Conservation (phyloP, 1,140 invertebrate species). For the Aphelinus atriplicis region DNA sequence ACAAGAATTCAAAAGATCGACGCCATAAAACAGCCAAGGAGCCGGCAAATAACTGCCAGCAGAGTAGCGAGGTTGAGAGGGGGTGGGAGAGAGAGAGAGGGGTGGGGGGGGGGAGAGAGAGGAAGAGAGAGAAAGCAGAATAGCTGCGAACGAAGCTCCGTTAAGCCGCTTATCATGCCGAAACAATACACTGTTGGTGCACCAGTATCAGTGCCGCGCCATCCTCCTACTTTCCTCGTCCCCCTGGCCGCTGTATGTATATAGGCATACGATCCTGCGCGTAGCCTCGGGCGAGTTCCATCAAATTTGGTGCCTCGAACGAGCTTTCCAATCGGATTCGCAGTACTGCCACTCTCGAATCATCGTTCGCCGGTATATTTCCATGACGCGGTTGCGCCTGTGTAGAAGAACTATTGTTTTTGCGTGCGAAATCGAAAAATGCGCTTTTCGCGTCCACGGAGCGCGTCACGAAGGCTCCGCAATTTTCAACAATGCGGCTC, state of each 20-base stretch:
- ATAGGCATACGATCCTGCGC: slow-evolving; percentile 14
- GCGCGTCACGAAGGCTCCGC: too few relatives aligned
- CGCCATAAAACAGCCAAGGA: too few relatives aligned
- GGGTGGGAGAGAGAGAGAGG: neutral
- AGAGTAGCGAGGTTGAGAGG: too few relatives aligned
- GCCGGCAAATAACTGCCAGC: too few relatives aligned
- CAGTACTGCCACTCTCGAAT: neutral
- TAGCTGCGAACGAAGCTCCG: slow-evolving; percentile 60
- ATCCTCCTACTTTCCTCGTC: slow-evolving; percentile 20
- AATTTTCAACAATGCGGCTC: too few relatives aligned
- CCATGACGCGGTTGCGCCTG: neutral
- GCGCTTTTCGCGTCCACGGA: too few relatives aligned
- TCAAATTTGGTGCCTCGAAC: slow-evolving; percentile 56
- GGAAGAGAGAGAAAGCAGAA: slow-evolving; percentile 16
- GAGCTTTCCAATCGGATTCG: slow-evolving; percentile 51
- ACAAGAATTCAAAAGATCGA: too few relatives aligned
- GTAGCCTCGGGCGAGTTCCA: slow-evolving; percentile 48
- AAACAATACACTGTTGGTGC: slow-evolving; percentile 67
- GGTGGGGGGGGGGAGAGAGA: slow-evolving; percentile 6
- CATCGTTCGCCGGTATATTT: neutral
- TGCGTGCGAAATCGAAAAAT: too few relatives aligned
- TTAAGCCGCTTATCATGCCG: slow-evolving; percentile 68
- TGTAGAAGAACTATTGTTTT: too few relatives aligned
- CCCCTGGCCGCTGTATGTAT: neutral
- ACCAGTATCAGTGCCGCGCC: slow-evolving; percentile 63